phyloP scores from a whole-genome alignment of 2,888 invertebrate genomes.

The Heliconius erato region DNA sequence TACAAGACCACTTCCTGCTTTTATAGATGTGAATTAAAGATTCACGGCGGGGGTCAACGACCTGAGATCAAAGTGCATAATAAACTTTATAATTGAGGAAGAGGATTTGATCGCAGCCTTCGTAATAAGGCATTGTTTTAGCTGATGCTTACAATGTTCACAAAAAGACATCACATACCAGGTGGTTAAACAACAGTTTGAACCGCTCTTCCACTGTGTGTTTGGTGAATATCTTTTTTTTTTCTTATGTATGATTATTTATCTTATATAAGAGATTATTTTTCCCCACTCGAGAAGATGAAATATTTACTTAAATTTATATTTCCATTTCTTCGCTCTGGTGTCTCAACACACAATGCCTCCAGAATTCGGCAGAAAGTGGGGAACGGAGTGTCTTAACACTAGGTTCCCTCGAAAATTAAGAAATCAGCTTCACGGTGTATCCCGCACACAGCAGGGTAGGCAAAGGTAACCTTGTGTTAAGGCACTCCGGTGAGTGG shows the following conservation, averaged over 20 bases:
- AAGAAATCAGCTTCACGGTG: too few relatives aligned
- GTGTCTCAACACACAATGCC: too few relatives aligned
- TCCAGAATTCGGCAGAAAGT: too few relatives aligned
- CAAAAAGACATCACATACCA: slow-evolving; percentile 9
- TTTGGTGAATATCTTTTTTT: background rate
- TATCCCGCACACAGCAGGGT: too few relatives aligned
- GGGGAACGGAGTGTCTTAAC: too few relatives aligned
- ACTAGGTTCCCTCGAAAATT: too few relatives aligned
- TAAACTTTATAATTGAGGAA: slow-evolving; percentile 45
- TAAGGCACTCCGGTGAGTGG: too few relatives aligned
- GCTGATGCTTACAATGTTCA: background rate
- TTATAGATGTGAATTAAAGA: slow-evolving; percentile 37
- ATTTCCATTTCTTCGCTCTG: too few relatives aligned
- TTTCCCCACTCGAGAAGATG: too few relatives aligned
- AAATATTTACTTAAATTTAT: too few relatives aligned
- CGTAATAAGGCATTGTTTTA: slow-evolving; percentile 44
- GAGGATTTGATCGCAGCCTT: slow-evolving; percentile 38
- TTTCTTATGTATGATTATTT: background rate
- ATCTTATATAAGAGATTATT: too few relatives aligned
- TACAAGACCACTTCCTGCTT: slow-evolving; percentile 43
- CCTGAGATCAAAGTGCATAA: slow-evolving; percentile 43
- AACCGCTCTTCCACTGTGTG: background rate
- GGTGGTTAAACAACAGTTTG: background rate
- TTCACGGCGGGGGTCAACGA: slow-evolving; percentile 37
- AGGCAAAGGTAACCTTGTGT: too few relatives aligned